phyloP scores from a whole-genome alignment of 1,140 invertebrate genomes.

The Drosophila tropicalis region DNA sequence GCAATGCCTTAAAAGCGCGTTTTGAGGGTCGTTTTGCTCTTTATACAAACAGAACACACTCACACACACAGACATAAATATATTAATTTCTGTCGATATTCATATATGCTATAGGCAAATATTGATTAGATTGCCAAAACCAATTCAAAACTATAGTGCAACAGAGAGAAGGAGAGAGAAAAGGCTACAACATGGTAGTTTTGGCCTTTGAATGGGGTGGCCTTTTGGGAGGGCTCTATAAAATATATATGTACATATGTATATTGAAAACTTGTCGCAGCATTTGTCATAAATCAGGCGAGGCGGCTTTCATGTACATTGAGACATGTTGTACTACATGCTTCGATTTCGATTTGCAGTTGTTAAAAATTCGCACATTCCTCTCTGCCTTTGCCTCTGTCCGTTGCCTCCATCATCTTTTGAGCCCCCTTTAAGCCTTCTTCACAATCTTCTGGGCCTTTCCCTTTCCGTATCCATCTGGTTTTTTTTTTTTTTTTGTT shows the following conservation, averaged over 20 bases:
- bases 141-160: not conserved
- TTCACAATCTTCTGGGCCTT: not conserved
- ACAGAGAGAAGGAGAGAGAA: not conserved
- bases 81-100: not conserved
- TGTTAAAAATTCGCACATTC: constrained; percentile 76
- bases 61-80: not conserved
- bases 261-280: constrained; percentile 30
- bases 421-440: not conserved
- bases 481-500: constrained; percentile 8
- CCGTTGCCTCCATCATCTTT: too few relatives aligned
- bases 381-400: too few relatives aligned
- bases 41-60: not conserved
- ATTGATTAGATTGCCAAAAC: constrained; percentile 4
- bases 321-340: constrained; percentile 58
- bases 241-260: too few relatives aligned
- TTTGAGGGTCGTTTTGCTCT: constrained; percentile 1
- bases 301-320: constrained; percentile 40
- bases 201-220: too few relatives aligned
- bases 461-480: constrained; percentile 6
- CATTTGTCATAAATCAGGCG: constrained; percentile 45
- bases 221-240: too few relatives aligned
- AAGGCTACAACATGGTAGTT: too few relatives aligned
- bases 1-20: not conserved
- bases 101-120: not conserved
- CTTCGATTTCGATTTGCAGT: constrained; percentile 62